Evolutionary conservation across 2,113 vertebrate species (phyloP).

Genomic region (Nipponia nippon): DNA sequence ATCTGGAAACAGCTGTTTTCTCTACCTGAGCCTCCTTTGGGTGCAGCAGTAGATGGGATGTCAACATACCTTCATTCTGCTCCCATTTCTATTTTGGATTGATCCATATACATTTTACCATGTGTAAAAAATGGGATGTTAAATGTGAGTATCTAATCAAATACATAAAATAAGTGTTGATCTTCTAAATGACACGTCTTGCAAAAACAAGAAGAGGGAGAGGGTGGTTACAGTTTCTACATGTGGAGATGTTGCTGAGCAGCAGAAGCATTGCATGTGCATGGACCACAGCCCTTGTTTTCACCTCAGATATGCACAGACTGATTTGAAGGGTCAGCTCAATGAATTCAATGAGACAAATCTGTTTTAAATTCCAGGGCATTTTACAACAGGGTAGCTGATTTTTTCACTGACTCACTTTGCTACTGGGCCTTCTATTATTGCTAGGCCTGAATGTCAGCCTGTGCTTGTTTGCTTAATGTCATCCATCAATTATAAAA

Average conservation of each 20-base stretch:
- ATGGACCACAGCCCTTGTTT: not conserved
- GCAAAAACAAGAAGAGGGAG: not conserved
- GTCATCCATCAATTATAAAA: not conserved
- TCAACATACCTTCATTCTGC: not conserved
- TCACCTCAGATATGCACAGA: not conserved
- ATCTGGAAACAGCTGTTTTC: not conserved
- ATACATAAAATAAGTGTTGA: not conserved
- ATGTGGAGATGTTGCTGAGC: not conserved
- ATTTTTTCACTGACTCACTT: not conserved
- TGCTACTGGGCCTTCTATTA: not conserved
- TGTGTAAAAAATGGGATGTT: not conserved
- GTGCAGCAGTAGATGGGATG: not conserved
- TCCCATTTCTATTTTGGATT: not conserved
- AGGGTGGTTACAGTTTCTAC: not conserved
- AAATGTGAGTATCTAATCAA: not conserved
- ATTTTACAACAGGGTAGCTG: not conserved
- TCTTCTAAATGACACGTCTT: not conserved
- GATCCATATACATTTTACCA: not conserved
- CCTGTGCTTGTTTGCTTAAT: not conserved
- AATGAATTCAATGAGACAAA: not conserved
- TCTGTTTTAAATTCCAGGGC: not conserved
- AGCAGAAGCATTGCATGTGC: not conserved
- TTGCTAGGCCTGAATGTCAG: not conserved
- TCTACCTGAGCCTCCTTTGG: not conserved
- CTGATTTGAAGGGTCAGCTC: constrained; percentile 1